Percentiles rank a stretch among this genome's conserved stretches.
Evolutionary conservation across 2,888 invertebrate species (phyloP).

Genomic region (Phortica magna): DNA sequence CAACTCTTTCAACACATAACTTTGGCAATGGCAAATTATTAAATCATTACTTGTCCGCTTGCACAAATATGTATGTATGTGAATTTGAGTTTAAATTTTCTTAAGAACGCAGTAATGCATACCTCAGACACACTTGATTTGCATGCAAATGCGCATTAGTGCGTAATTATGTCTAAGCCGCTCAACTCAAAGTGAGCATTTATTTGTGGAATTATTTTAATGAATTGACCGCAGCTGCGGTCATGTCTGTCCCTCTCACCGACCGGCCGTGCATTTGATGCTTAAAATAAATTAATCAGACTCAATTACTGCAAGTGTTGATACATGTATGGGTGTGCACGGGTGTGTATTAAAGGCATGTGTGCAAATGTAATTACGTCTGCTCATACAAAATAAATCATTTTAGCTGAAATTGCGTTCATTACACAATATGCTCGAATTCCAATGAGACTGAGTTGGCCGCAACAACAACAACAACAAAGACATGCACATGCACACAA

Average conservation of each 20-base stretch:
- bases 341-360: not conserved
- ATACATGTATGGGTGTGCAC: not conserved
- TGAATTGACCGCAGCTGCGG: slow-evolving; percentile 27
- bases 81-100: no score
- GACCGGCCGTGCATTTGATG: not conserved
- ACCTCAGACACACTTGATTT: no score
- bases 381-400: slow-evolving; percentile 32
- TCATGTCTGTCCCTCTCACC: not conserved
- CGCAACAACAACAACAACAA: slow-evolving; percentile 11
- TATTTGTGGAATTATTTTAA: slow-evolving; percentile 18
- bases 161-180: not conserved
- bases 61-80: no score
- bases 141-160: not conserved
- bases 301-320: slow-evolving; percentile 32
- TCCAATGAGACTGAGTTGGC: not conserved
- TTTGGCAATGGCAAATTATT: no score
- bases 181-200: not conserved
- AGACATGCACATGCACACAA: not conserved
- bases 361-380: slow-evolving; percentile 23
- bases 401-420: slow-evolving; percentile 26
- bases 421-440: slow-evolving; percentile 12
- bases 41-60: no score
- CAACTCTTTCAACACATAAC: no score
- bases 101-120: no score
- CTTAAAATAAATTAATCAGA: slow-evolving; percentile 29